These are phyloP conservation scores for Numenius arquata DNA, from an alignment of 2,113 vertebrate species.

Conservation along the genomic window DNA sequence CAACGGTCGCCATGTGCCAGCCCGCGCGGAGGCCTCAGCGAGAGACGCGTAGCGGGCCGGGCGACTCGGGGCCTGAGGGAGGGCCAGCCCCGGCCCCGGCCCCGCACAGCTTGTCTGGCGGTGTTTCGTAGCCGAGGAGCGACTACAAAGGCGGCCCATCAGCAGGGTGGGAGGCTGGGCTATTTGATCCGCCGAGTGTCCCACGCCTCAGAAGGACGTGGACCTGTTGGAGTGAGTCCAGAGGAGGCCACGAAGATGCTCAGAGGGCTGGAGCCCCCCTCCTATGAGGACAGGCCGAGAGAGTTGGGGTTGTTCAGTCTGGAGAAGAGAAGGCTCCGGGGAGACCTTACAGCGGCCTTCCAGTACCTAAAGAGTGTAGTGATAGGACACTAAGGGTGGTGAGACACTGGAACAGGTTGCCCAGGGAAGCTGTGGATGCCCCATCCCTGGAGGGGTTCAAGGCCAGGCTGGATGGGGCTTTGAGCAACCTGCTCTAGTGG, in stretches of 20 bases:
- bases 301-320: neutral
- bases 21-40: neutral
- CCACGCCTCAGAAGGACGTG: neutral
- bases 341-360: neutral
- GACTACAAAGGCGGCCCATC: accelerated
- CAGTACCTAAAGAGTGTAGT: neutral
- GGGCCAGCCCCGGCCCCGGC: no score
- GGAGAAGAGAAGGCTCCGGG: neutral
- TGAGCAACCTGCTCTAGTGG: no score
- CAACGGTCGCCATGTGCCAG: neutral
- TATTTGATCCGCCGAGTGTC: no score
- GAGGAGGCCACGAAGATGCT: neutral
- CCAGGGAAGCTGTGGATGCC: neutral
- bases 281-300: neutral
- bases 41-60: neutral
- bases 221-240: neutral
- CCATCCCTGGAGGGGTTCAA: neutral
- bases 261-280: neutral
- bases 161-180: accelerated
- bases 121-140: neutral
- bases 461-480: no score
- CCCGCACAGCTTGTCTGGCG: no score
- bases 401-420: neutral
- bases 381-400: neutral
- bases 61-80: neutral